Conservation (phyloP, 2,113 vertebrate species). For the Sus scrofa region DNA sequence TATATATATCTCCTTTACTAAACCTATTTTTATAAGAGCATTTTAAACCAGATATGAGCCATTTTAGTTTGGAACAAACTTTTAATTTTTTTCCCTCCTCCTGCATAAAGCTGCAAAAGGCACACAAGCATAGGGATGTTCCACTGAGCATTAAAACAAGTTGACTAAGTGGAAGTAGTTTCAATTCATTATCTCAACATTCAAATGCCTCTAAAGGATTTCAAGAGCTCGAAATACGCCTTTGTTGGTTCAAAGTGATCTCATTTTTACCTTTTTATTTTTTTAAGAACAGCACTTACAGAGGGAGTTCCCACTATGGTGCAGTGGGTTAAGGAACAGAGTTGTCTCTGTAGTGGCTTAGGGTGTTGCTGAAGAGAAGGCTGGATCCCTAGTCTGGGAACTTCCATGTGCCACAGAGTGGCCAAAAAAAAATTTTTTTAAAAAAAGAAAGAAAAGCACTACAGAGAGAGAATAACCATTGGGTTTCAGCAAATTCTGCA, state of each 20-base stretch:
- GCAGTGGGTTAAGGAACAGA: too few species aligned
- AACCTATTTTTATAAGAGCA: neutral
- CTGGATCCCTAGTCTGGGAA: too few species aligned
- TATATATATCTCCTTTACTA: neutral
- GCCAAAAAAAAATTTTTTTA: too few species aligned
- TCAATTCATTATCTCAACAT: slow-evolving; percentile 59
- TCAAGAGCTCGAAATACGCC: slow-evolving; percentile 38
- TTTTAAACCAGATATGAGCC: slow-evolving; percentile 38
- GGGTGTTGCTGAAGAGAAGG: too few species aligned
- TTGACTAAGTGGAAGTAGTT: slow-evolving; percentile 32
- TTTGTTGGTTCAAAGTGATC: slow-evolving; percentile 44
- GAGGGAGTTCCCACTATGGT: too few species aligned
- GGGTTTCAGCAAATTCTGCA: neutral
- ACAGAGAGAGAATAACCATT: slow-evolving; percentile 32
- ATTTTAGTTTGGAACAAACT: neutral
- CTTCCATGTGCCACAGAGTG: too few species aligned
- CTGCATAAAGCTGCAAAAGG: neutral
- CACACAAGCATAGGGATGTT: neutral
- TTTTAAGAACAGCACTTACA: slow-evolving; percentile 17
- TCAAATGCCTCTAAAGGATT: slow-evolving; percentile 39
- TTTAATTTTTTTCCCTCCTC: neutral
- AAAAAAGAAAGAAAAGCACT: neutral
- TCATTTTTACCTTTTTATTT: slow-evolving; percentile 18
- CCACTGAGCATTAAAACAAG: slow-evolving; percentile 19
- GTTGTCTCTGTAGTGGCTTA: too few species aligned